Base-by-base conservation (phyloP, 2,888 invertebrate species). In the Leptinotarsa tumamoca region DNA sequence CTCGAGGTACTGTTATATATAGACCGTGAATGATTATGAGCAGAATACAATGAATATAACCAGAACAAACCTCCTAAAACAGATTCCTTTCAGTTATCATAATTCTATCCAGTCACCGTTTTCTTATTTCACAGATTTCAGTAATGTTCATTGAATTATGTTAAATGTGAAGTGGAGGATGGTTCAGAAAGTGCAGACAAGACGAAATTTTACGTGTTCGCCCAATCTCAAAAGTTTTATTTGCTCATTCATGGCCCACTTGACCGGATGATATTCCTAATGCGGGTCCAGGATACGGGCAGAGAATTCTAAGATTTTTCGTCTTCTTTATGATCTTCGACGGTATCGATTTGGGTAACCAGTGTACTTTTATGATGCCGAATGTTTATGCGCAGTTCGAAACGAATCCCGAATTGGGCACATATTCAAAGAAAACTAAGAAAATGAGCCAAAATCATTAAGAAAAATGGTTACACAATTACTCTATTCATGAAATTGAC, bases 191-290 rank as follows among this genome's bases (percentile, higher is more conserved):
- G 72, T 76, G 77, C 76, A 68, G 76, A 78, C 77, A 33, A 61
- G 63, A 68, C 72, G 67, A 75, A 80, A 76, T 71, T 70, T 51
- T 68, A 71, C 72, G 73, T 67, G 72, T 73, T 78, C 72, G 69
- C 72, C 68, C 71, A 73, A 72, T 75, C 74, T 70, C 23, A 68
- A 27, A 72, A 76, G 77, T 78, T 80, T 77, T 81, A 77, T 81
- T 81, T 81, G 81, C 71, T 68, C 80, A 78, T 71, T 79, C 79
- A 77, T 73, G 81, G 81, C 68, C 77, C 79, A 79, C 81, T 81
- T 81, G 81, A 81, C 81, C 81, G 76, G 74, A 79, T 72, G 72
- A 75, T 79, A 78, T 77, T 76, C 76, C 61, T 67, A 75, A 80
- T 79, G 78, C 72, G 74, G 76, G 77, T 74, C 52, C 73, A 56